phyloP scores from a whole-genome alignment of 2,113 vertebrate species.

The Sphaerodactylus townsendi region DNA sequence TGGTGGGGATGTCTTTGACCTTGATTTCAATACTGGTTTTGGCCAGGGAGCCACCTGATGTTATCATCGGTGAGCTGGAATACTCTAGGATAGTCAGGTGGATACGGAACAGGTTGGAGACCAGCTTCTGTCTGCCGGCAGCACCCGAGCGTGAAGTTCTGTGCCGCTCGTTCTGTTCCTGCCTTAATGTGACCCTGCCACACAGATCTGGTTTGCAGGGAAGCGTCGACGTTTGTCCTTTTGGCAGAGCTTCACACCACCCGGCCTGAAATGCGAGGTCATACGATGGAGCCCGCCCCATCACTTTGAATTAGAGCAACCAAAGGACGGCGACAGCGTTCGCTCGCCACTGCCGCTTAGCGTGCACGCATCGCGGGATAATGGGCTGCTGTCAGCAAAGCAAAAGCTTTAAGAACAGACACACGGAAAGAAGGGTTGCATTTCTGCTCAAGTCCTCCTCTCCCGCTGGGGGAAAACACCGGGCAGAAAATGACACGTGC shows the following conservation, averaged over 20 bases:
- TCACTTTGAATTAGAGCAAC: conserved; percentile 6
- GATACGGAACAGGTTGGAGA: too few relatives aligned
- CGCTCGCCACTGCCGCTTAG: conserved; percentile 38
- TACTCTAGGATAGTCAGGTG: too few relatives aligned
- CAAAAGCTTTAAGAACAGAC: conserved; percentile 1
- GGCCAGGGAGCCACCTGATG: too few relatives aligned
- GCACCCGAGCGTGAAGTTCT: rapidly evolving
- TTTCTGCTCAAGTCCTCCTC: conserved; percentile 29
- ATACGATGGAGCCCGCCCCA: not conserved
- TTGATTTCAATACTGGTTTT: too few relatives aligned
- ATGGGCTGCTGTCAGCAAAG: conserved; percentile 49
- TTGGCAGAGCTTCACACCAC: not conserved
- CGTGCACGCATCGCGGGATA: conserved; percentile 5
- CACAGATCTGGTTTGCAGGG: not conserved
- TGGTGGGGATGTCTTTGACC: too few relatives aligned
- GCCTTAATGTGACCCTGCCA: not conserved
- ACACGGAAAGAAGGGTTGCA: conserved; percentile 44
- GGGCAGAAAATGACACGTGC: too few relatives aligned
- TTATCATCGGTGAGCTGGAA: too few relatives aligned
- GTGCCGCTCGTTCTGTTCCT: not conserved
- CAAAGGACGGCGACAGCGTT: conserved; percentile 31
- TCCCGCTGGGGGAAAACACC: not conserved
- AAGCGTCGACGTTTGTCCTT: not conserved
- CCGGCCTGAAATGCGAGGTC: not conserved
- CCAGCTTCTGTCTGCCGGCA: rapidly evolving